A percentile compares a stretch with the other conserved stretches of the same genome.
These are phyloP conservation scores for Galemys pyrenaicus DNA, from an alignment of 2,113 vertebrate species.

Conservation along the genomic window DNA sequence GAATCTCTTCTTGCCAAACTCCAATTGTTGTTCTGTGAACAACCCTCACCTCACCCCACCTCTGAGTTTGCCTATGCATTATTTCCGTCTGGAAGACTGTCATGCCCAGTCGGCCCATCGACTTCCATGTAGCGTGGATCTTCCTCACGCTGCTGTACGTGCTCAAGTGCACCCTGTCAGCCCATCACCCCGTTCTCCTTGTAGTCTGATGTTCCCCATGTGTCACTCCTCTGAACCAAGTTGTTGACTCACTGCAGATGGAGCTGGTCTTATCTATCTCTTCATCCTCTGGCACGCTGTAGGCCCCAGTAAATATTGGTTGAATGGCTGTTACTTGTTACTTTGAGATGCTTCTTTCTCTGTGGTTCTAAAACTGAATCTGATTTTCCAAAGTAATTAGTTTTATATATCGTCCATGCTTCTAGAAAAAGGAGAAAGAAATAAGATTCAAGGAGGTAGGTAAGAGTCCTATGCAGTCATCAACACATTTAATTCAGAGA, in stretches of 20 bases:
- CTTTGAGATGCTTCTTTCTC: background rate
- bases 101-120: background rate
- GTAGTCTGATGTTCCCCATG: background rate
- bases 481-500: background rate
- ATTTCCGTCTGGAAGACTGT: background rate
- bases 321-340: background rate
- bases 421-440: background rate
- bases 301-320: background rate
- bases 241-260: background rate
- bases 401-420: background rate
- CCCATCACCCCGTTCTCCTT: background rate
- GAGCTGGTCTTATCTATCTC: background rate
- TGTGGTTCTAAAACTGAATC: background rate
- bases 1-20: background rate
- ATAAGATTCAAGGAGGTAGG: background rate
- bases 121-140: background rate
- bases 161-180: background rate
- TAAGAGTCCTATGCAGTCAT: background rate
- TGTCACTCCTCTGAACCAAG: background rate
- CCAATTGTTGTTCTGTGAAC: background rate
- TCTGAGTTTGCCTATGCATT: background rate
- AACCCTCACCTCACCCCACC: background rate
- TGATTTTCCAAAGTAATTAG: background rate
- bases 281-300: background rate
- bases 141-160: background rate